Conservation (phyloP, 2,797 vertebrate species). For the Loris lydekkerianus region DNA sequence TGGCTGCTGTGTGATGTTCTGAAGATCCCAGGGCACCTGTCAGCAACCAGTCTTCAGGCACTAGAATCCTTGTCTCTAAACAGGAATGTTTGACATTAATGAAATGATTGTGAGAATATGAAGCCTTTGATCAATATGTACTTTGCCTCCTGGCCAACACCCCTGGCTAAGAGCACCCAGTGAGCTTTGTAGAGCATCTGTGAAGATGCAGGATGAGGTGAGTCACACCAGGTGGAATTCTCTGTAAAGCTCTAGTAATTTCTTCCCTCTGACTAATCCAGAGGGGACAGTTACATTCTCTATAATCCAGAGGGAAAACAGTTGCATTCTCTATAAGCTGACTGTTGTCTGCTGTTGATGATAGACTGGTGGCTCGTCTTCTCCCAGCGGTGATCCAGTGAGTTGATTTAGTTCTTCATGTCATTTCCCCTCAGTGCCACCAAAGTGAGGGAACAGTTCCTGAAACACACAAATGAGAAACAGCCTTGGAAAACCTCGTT, state of each 20-base stretch:
- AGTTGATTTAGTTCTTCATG: background rate
- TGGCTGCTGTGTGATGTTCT: background rate
- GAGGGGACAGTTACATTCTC: background rate
- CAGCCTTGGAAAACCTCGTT: background rate
- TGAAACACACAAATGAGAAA: background rate
- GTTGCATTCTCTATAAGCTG: background rate
- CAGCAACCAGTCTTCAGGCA: background rate
- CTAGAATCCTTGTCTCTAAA: background rate
- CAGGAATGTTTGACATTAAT: constrained; percentile 50
- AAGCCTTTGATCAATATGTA: constrained; percentile 7
- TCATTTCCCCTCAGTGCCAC: constrained; percentile 22
- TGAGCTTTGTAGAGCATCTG: background rate
- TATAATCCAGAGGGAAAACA: background rate
- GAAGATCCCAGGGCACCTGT: background rate
- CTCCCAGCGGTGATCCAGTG: background rate
- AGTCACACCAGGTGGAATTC: constrained; percentile 18
- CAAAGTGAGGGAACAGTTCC: background rate
- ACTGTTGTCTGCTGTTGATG: background rate
- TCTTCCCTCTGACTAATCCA: constrained; percentile 14
- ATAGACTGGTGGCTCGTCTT: background rate
- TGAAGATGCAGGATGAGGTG: background rate
- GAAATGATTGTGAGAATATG: background rate
- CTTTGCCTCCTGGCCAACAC: constrained; percentile 30
- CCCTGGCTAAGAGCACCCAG: background rate
- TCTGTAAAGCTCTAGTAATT: background rate